Percentiles rank a stretch among this genome's conserved stretches.
Evolutionary conservation across 2,888 invertebrate genomes (phyloP).

Genomic region (Uloborus plumipes): DNA sequence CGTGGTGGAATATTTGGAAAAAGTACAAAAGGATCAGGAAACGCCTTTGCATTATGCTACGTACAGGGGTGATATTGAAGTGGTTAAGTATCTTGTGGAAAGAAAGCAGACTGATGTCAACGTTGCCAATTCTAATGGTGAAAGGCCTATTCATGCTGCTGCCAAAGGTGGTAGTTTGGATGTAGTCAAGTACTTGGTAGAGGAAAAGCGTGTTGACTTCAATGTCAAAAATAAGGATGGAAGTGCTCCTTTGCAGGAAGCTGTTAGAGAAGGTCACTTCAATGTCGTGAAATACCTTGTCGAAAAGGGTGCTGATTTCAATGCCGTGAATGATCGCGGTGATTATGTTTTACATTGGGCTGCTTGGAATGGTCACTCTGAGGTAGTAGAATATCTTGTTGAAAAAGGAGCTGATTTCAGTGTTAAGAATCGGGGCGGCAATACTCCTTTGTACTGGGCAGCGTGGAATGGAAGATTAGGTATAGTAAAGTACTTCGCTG

Average conservation of each 20-base stretch:
- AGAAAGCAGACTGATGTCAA: neutral
- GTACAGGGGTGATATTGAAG: neutral
- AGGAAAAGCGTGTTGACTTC: too few relatives aligned
- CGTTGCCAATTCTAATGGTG: neutral
- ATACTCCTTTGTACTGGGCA: conserved; percentile 3
- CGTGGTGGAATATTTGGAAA: neutral
- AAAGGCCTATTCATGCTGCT: neutral
- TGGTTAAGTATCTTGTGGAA: neutral
- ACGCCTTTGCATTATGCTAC: conserved; percentile 4
- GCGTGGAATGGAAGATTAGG: neutral
- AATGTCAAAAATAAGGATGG: too few relatives aligned
- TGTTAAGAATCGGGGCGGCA: neutral
- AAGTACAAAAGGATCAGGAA: neutral
- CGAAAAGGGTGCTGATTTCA: too few relatives aligned
- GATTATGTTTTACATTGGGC: neutral
- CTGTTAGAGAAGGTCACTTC: too few relatives aligned
- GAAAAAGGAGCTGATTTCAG: neutral
- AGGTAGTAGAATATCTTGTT: conserved; percentile 3
- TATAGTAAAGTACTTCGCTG: neutral
- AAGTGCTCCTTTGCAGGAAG: too few relatives aligned
- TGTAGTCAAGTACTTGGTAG: too few relatives aligned
- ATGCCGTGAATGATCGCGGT: too few relatives aligned
- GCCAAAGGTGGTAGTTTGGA: too few relatives aligned
- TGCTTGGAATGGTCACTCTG: neutral
- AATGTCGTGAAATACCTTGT: too few relatives aligned